Base-by-base conservation (phyloP, 1,140 invertebrate genomes). In the Muscidifurax raptorellus region DNA sequence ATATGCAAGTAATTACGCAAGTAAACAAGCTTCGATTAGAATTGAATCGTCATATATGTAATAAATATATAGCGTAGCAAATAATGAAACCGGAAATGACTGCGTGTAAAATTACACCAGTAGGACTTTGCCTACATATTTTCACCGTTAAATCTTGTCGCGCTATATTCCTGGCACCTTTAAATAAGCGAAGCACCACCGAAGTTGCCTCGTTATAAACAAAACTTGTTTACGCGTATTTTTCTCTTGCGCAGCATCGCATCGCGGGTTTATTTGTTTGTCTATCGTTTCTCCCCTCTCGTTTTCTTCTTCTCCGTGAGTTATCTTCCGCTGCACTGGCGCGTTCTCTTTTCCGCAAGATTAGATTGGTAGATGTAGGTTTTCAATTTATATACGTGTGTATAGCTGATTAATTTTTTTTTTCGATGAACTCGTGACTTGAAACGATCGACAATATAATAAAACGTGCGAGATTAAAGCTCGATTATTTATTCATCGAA, bases 351-450 rank as follows among this genome's bases (percentile, higher is more conserved):
- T 72, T 72, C 18, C 44, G 28, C 25, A 4, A 64, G 69, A 75
- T 82, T 59, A 64, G 47, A 82, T 82, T 67, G 30, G 18, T 76
- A 7, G 71, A 67, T 44, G 59, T 76, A 28, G 28, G 52, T 67
- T 52, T 78, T 67, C 59, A 30, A 71, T 83, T 78, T 52, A 44
- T 25, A 28, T 0, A n/a, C 13, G 9, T 28, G 25, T 18, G 47
- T 22, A 6, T 32, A 2, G 32, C 32, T 32, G 32, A 32, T 32
- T 32, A 32, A n/a, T n/a, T 67, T 67, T 67, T 67, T 67, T 79
- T 72, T 32, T 15, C 25, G 1, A 7, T 28, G 69, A 32, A 15
- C 30, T 6, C 30, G 69, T 28, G n/a, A 28, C 64, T 13, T 13
- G 15, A 13, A 47, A 47, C 44, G 13, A 47, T 12, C 44, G 44